Evolutionary conservation across 2,797 vertebrate species (phyloP), one percentile per base, ranked within the genome.

Genomic region (Oreochromis grahami): DNA sequence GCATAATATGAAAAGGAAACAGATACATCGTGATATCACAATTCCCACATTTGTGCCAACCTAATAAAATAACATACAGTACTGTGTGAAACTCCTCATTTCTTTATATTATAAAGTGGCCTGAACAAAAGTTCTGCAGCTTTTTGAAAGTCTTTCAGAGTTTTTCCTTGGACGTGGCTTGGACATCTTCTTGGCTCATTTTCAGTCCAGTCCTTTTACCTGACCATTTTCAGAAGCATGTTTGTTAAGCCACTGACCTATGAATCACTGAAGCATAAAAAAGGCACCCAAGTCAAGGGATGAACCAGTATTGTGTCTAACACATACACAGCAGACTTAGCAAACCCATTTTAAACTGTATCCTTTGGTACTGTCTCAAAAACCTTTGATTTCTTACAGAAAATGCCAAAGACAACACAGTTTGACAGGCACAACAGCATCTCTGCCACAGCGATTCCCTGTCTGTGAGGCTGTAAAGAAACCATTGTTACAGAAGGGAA

Each of bases 401-500:
- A 6, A 52, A 51, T 55, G 52, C 4, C 52, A 55, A 26, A 14
- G 52, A 53, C 12, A 53, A 1, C 21, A 53, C 24, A 13, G 52
- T 53, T 13, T 24, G 52, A 53, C 52, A 53, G 21, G 51, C 51
- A 53, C 11, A 7, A 53, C 13, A 53, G 52, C 21, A 24, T 24
- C 3, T 24, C 11, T 53, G 52, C 21, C 4, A 53, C 52, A 53
- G 21, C 4, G 21, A 53, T 53, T 53, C 11, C 51, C 51, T 24
- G n/a, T 52, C 51, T 52, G 51, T 3, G 52, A 53, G 52, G 52
- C 0, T 0, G 52, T 53, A 53, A 24, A 24, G 21, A 53, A 53
- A 7, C 21, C 52, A 4, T 53, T 24, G 52, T 24, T 53, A 53
- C 21, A 13, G 51, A 0, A 24, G 21, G 52, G 11, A 53, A 53